A percentile compares a stretch with the other conserved stretches of the same genome.
phyloP scores from a whole-genome alignment of 2,888 invertebrate species.

The Zootermopsis nevadensis region DNA sequence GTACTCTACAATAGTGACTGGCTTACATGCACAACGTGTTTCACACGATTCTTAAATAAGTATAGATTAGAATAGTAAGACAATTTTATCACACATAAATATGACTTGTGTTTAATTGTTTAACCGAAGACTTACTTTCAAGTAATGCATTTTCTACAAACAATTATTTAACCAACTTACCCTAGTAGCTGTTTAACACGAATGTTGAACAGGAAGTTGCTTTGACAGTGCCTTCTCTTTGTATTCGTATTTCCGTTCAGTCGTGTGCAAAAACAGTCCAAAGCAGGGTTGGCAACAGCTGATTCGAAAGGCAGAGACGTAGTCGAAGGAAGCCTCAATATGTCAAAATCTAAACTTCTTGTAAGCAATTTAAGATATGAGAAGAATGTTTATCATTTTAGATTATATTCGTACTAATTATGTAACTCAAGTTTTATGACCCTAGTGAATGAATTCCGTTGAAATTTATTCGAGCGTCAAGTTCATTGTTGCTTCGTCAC shows the following conservation, averaged over 20 bases:
- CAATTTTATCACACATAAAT: too few relatives aligned
- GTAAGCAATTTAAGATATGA: constrained; percentile 58
- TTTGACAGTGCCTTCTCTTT: neutral
- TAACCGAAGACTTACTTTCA: neutral
- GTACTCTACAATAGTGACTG: too few relatives aligned
- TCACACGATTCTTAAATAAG: too few relatives aligned
- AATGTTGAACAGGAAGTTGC: neutral
- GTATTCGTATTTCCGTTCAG: constrained; percentile 40
- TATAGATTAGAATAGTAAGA: too few relatives aligned
- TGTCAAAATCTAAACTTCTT: constrained; percentile 63
- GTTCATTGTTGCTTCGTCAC: constrained; percentile 54
- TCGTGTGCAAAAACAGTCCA: constrained; percentile 36
- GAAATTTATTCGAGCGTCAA: constrained; percentile 23
- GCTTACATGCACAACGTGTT: too few relatives aligned
- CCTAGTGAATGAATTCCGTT: neutral
- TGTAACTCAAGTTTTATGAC: neutral
- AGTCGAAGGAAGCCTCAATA: constrained; percentile 59
- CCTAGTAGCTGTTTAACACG: neutral
- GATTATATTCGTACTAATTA: neutral
- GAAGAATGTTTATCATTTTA: neutral
- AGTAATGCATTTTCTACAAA: neutral
- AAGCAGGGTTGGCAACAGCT: constrained; percentile 50
- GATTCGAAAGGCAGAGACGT: constrained; percentile 61
- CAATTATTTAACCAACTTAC: neutral
- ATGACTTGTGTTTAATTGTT: too few relatives aligned